These are phyloP conservation scores for Acrocephalus arundinaceus DNA, from an alignment of 2,113 vertebrate genomes.

Conservation along the genomic window DNA sequence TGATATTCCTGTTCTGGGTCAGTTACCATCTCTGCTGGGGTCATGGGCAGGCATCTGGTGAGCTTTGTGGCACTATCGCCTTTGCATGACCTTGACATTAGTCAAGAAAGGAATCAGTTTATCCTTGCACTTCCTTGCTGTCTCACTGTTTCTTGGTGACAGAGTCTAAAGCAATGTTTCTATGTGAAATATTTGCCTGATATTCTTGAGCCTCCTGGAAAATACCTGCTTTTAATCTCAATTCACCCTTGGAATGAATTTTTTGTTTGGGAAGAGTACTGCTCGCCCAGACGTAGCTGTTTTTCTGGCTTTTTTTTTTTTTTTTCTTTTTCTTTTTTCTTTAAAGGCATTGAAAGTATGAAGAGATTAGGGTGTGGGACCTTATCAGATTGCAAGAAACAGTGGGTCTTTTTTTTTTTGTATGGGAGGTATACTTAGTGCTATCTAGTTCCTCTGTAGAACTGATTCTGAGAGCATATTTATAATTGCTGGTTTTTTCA, in stretches of 20 bases:
- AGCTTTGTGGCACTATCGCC: not conserved
- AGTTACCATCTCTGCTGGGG: not conserved
- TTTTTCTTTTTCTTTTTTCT: not conserved
- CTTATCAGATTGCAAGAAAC: not conserved
- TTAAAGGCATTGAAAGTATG: not conserved
- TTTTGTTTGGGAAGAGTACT: not conserved
- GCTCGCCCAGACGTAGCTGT: not conserved
- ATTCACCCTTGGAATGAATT: not conserved
- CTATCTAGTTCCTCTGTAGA: not conserved
- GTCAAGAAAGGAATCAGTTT: conserved; percentile 20
- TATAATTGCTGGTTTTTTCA: not conserved
- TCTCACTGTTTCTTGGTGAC: not conserved
- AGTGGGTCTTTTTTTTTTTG: not conserved
- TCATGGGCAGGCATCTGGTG: not conserved
- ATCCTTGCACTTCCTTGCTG: conserved; percentile 1
- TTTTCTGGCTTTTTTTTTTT: not conserved
- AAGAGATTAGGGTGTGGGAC: not conserved
- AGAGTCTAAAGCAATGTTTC: not conserved
- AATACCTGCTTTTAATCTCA: not conserved
- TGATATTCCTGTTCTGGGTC: not conserved
- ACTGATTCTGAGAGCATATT: not conserved
- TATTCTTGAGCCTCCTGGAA: conserved; percentile 4
- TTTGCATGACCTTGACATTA: not conserved
- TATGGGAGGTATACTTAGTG: not conserved
- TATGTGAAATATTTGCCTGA: not conserved